Base-by-base conservation (phyloP, 2,113 vertebrate genomes). In the Datnioides undecimradiatus region DNA sequence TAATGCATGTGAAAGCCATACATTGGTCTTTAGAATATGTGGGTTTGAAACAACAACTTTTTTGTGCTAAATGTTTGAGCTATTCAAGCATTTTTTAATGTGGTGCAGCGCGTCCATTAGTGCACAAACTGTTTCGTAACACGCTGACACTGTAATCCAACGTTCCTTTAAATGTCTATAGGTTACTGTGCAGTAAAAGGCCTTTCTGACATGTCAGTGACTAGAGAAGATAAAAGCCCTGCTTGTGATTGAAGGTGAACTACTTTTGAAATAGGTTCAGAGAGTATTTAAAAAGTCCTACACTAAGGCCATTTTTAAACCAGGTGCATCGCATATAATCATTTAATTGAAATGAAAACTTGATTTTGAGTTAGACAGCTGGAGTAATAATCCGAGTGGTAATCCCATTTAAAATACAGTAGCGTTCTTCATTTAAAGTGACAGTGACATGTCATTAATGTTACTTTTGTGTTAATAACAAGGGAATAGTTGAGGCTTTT, bases 11-110 rank as follows among this genome's bases (percentile, higher is more conserved):
- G 54, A 62, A 76, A 52, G 55, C 6, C 34, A 34, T 72, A 4
- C 71, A n/a, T 34, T 17, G 8, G 34, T 25, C 54, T 85, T 55
- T 58, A 60, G 23, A 65, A 64, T 70, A 36, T 55, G 58, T 29
- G 34, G 5, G 34, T 75, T 65, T 52, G 27, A 63, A 84, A 63
- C 19, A 68, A 52, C 38, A 38, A 62, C 1, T 27, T 59, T 25
- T n/a, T 45, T n/a, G n/a, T 36, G 27, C n/a, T n/a, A n/a, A n/a
- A n/a, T 31, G 41, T 46, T 41, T 41, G 25, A 43, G 51, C 16
- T 19, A 27, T 19, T 59, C 5, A 72, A 19, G 14, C 21, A 1
- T 11, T 34, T 38, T 34, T 16, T 9, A 13, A 38, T 60, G 40
- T 45, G 43, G 6, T 27, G 31, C 41, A 19, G 25, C 49, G 43